These are phyloP conservation scores for Pelusios castaneus DNA, from an alignment of 2,113 vertebrate genomes.

Conservation along the genomic window DNA sequence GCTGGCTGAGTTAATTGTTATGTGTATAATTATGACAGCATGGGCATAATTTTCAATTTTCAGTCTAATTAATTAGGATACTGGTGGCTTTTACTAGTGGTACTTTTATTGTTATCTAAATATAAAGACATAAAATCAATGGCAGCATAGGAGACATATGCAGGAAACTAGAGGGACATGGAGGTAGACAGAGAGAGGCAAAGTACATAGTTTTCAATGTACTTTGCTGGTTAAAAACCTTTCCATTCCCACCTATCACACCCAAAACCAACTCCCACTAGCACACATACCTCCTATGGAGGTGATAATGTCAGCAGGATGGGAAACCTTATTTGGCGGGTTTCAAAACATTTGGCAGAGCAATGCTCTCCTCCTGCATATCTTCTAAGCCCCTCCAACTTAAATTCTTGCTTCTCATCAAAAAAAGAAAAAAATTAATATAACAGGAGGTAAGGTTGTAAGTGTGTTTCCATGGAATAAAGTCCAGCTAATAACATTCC, in stretches of 20 bases:
- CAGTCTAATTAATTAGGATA: neutral
- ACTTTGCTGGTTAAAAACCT: neutral
- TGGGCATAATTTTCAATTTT: neutral
- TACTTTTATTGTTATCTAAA: rapidly evolving
- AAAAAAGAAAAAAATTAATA: neutral
- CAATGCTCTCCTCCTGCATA: neutral
- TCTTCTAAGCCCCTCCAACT: neutral
- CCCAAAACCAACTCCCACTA: neutral
- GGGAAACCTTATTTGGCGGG: neutral
- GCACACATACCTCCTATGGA: neutral
- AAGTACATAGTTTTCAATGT: neutral
- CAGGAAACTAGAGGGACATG: neutral
- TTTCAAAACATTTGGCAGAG: neutral
- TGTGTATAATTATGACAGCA: neutral
- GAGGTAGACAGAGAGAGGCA: neutral
- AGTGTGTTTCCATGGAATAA: neutral
- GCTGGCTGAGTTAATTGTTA: neutral
- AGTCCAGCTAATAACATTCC: neutral
- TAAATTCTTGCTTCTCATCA: neutral
- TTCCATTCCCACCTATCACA: neutral
- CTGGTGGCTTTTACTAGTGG: neutral
- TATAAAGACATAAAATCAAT: neutral
- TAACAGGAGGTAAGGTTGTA: neutral
- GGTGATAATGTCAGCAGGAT: neutral
- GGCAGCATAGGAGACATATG: neutral